Conservation (phyloP, 1,140 invertebrate species). For the Drosophila suzukii region DNA sequence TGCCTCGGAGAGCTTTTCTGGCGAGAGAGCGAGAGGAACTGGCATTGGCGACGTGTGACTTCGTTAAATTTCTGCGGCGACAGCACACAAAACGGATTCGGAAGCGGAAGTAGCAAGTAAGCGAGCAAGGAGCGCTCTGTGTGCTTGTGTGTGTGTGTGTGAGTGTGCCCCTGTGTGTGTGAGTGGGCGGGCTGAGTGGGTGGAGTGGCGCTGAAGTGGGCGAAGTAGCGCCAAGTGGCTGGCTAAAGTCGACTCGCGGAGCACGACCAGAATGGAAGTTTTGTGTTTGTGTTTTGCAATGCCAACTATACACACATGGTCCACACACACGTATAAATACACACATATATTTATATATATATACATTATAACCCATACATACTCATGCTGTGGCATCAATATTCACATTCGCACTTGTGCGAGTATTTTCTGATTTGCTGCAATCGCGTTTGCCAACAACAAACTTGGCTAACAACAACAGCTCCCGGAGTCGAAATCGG, state of each 20-base stretch:
- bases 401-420: slow-evolving; percentile 83
- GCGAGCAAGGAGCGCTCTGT: slow-evolving; percentile 62
- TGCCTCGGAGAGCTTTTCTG: slow-evolving; percentile 34
- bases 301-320: slow-evolving; percentile 27
- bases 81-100: slow-evolving; percentile 83
- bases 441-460: slow-evolving; percentile 72
- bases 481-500: slow-evolving; percentile 9
- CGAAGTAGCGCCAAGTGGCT: slow-evolving; percentile 77
- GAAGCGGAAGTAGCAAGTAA: slow-evolving; percentile 82
- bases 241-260: slow-evolving; percentile 55
- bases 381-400: slow-evolving; percentile 62
- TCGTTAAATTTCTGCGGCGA: slow-evolving; percentile 83
- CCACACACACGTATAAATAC: background rate
- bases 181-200: slow-evolving; percentile 3
- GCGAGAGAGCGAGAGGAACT: slow-evolving; percentile 21
- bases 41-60: slow-evolving; percentile 72
- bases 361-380: slow-evolving; percentile 24
- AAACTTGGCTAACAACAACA: slow-evolving; percentile 56
- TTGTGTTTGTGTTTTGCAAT: slow-evolving; percentile 51
- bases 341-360: background rate
- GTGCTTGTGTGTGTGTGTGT: slow-evolving; percentile 1
- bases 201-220: slow-evolving; percentile 46
- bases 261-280: slow-evolving; percentile 51
- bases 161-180: background rate
- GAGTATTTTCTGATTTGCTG: slow-evolving; percentile 82